Percentiles rank a stretch among this genome's conserved stretches.
phyloP scores from a whole-genome alignment of 2,113 vertebrate genomes.

The Noctilio leporinus region DNA sequence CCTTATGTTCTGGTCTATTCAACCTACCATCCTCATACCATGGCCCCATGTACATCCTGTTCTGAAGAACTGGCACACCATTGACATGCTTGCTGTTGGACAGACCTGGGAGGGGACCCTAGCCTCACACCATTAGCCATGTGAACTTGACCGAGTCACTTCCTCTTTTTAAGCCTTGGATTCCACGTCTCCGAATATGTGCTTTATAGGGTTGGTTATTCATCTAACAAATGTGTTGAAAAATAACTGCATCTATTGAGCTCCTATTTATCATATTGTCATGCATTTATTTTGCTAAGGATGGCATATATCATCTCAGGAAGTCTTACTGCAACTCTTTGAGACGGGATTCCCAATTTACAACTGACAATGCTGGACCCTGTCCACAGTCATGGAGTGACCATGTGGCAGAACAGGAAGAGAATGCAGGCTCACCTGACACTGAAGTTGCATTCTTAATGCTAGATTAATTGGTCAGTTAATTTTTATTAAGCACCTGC shows the following conservation, averaged over 20 bases:
- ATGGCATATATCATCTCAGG: background rate
- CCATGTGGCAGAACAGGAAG: background rate
- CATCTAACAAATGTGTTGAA: background rate
- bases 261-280: background rate
- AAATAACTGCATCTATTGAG: background rate
- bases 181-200: rapidly evolving
- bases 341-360: background rate
- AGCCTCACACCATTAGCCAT: rapidly evolving
- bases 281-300: rapidly evolving
- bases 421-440: rapidly evolving
- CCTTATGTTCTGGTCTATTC: background rate
- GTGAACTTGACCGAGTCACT: background rate
- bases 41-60: rapidly evolving
- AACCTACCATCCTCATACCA: rapidly evolving
- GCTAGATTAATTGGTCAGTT: background rate
- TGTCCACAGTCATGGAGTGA: background rate
- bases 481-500: background rate
- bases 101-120: background rate
- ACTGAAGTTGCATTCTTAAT: background rate
- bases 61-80: background rate
- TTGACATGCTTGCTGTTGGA: background rate
- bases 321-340: rapidly evolving
- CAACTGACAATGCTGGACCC: background rate
- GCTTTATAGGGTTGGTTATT: background rate
- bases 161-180: background rate